Percentiles rank a stretch among this genome's conserved stretches.
phyloP scores from a whole-genome alignment of 2,113 vertebrate genomes.

The Callocephalon fimbriatum region DNA sequence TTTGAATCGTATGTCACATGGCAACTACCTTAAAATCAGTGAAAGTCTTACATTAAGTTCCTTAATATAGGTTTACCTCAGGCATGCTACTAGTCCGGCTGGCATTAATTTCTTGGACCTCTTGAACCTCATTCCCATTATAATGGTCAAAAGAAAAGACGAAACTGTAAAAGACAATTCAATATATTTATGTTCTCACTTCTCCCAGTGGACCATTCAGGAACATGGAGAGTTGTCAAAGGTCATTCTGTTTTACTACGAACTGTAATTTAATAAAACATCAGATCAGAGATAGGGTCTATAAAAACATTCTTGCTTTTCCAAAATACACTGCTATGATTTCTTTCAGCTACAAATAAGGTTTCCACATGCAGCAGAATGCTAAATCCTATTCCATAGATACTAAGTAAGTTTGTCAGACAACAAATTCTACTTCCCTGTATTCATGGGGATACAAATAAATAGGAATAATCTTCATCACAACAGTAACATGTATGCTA shows the following conservation, averaged over 20 bases:
- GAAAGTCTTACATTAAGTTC: background rate
- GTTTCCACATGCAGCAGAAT: background rate
- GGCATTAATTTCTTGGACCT: slow-evolving; percentile 92
- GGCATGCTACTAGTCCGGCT: slow-evolving; percentile 85
- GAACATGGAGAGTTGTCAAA: background rate
- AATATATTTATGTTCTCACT: background rate
- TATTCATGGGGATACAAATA: background rate
- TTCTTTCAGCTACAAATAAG: background rate
- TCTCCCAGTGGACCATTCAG: background rate
- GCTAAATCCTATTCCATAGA: background rate
- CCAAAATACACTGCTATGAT: background rate
- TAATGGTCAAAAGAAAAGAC: slow-evolving; percentile 81
- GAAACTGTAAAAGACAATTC: slow-evolving; percentile 79
- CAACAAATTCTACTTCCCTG: background rate
- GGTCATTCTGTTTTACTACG: background rate
- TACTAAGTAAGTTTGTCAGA: background rate
- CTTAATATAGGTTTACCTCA: slow-evolving; percentile 81
- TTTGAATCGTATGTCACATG: background rate
- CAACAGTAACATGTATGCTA: background rate
- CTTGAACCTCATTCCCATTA: slow-evolving; percentile 94
- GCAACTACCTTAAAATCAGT: background rate
- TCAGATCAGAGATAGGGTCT: background rate
- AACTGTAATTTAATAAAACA: background rate
- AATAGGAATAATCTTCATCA: background rate
- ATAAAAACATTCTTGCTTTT: background rate